Evolutionary conservation across 2,888 invertebrate species (phyloP).

Genomic region (Meiosimyza platycephala): DNA sequence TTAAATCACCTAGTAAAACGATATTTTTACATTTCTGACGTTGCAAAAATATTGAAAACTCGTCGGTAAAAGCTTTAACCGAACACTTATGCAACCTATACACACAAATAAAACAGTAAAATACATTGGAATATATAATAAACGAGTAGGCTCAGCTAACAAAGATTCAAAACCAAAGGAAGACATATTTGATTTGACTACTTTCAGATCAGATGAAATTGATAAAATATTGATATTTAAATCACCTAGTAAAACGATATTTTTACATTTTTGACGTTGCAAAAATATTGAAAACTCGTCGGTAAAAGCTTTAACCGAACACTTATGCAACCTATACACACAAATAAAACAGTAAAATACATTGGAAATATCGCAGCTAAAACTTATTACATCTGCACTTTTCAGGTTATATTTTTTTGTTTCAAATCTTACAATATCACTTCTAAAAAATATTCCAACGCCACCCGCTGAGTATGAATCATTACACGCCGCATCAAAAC

Average conservation of each 20-base stretch:
- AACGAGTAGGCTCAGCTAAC: too few species aligned
- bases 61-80: neutral
- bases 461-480: neutral
- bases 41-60: constrained; percentile 7
- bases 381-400: too few species aligned
- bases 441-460: neutral
- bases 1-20: neutral
- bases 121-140: too few species aligned
- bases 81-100: neutral
- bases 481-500: neutral
- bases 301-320: neutral
- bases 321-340: neutral
- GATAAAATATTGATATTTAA: constrained; percentile 3
- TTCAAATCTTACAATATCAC: neutral
- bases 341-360: neutral
- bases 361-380: too few species aligned
- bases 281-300: constrained; percentile 7
- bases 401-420: too few species aligned
- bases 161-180: too few species aligned
- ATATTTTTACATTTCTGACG: neutral
- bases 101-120: neutral
- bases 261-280: neutral
- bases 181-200: too few species aligned
- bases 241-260: neutral
- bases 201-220: neutral